phyloP scores from a whole-genome alignment of 2,797 vertebrate genomes.

The Sphenopsis melanotis region DNA sequence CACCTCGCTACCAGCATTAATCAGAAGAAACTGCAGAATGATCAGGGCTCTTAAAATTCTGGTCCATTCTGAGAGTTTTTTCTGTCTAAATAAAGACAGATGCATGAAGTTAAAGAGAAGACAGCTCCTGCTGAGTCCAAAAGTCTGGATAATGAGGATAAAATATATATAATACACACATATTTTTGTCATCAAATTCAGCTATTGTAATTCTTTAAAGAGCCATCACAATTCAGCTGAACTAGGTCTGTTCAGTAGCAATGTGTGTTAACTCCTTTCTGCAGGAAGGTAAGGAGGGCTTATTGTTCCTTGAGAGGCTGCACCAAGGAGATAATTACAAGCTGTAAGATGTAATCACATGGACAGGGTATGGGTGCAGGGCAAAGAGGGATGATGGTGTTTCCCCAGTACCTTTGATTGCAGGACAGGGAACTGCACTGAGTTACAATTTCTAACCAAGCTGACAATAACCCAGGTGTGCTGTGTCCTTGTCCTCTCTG shows the following conservation, averaged over 20 bases:
- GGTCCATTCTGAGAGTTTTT: background rate
- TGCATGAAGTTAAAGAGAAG: background rate
- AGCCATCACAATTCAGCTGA: background rate
- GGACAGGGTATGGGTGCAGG: background rate
- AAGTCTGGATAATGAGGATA: background rate
- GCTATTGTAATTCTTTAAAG: background rate
- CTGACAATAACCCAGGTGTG: background rate
- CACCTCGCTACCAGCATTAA: background rate
- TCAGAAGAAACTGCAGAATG: background rate
- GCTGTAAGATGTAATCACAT: background rate
- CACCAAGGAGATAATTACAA: conserved; percentile 15
- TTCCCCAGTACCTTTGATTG: background rate
- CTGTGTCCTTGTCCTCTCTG: background rate
- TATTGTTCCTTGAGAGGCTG: background rate
- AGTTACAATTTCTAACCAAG: background rate
- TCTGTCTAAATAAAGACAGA: background rate
- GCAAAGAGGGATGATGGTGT: background rate
- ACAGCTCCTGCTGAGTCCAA: background rate
- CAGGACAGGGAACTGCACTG: background rate
- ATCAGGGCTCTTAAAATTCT: background rate
- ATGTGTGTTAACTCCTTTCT: background rate
- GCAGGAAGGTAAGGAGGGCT: background rate
- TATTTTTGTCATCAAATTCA: background rate
- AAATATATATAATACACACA: background rate
- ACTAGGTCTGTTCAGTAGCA: background rate